phyloP scores from a whole-genome alignment of 1,140 invertebrate species.

The Habropoda laboriosa region DNA sequence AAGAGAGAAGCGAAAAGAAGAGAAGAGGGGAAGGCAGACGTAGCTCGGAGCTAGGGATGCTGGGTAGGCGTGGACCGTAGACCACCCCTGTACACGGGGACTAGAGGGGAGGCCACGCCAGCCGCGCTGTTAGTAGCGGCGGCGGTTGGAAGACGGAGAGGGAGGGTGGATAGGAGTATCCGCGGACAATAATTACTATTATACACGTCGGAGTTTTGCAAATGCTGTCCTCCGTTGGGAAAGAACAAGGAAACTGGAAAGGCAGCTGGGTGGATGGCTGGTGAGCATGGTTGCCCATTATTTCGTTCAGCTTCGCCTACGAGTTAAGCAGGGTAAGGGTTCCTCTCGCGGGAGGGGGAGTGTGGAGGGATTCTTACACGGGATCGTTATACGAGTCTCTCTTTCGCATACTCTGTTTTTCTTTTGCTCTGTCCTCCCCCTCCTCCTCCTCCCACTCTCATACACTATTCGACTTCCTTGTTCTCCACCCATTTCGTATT shows the following conservation, averaged over 20 bases:
- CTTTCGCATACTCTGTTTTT: conserved; percentile 70
- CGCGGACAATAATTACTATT: conserved; percentile 74
- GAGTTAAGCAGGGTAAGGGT: conserved; percentile 7
- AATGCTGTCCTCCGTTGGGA: conserved; percentile 68
- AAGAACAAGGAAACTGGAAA: conserved; percentile 52
- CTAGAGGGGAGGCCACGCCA: conserved; percentile 66
- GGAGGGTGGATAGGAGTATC: conserved; percentile 50
- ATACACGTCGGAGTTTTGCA: conserved; percentile 76
- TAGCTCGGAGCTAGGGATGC: conserved; percentile 65
- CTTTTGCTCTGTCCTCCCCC: conserved; percentile 36
- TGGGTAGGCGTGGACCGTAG: conserved; percentile 72
- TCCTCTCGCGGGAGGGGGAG: conserved; percentile 12
- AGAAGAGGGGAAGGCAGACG: conserved; percentile 54
- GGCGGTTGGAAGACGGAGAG: conserved; percentile 12
- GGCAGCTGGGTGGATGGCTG: conserved; percentile 59
- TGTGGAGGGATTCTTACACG: conserved; percentile 76
- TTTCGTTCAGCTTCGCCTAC: conserved; percentile 63
- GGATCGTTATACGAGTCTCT: conserved; percentile 79
- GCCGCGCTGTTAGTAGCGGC: conserved; percentile 19
- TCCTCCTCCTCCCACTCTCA: conserved; percentile 38
- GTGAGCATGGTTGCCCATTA: conserved; percentile 69
- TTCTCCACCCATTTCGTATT: conserved; percentile 51
- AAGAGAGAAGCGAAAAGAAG: conserved; percentile 46
- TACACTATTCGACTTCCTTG: conserved; percentile 54
- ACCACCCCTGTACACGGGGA: conserved; percentile 64